Percentiles rank a stretch among this genome's conserved stretches.
These are phyloP conservation scores for Phalacrocorax pelagicus DNA, from an alignment of 2,113 vertebrate genomes.

Conservation along the genomic window DNA sequence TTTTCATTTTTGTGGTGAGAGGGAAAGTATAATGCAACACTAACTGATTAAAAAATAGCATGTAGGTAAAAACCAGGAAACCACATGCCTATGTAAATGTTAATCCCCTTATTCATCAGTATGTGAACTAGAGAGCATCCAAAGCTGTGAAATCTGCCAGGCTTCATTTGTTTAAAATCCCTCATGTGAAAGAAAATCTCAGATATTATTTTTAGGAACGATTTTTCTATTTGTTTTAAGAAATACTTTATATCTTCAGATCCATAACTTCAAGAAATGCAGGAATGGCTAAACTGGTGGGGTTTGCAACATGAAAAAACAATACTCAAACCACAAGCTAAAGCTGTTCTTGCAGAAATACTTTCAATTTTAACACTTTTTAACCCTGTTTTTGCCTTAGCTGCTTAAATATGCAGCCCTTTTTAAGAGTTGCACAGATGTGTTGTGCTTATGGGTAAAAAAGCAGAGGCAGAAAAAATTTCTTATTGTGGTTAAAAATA, in stretches of 20 bases:
- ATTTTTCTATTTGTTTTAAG: neutral
- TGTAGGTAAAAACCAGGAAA: neutral
- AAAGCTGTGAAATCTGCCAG: neutral
- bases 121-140: neutral
- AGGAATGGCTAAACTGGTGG: neutral
- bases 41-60: neutral
- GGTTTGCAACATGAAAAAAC: neutral
- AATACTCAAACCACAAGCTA: neutral
- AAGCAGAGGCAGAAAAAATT: neutral
- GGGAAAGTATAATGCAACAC: neutral
- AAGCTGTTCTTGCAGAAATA: neutral
- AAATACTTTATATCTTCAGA: neutral
- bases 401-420: neutral
- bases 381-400: neutral
- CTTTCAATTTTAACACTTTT: neutral
- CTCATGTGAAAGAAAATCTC: neutral
- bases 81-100: fast-evolving
- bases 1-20: neutral
- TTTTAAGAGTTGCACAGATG: neutral
- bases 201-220: neutral
- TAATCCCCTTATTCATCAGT: neutral
- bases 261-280: neutral
- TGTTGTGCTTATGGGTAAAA: neutral
- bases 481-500: neutral
- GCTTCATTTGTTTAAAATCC: neutral